Conservation (phyloP, 2,113 vertebrate genomes). For the Condylura cristata region DNA sequence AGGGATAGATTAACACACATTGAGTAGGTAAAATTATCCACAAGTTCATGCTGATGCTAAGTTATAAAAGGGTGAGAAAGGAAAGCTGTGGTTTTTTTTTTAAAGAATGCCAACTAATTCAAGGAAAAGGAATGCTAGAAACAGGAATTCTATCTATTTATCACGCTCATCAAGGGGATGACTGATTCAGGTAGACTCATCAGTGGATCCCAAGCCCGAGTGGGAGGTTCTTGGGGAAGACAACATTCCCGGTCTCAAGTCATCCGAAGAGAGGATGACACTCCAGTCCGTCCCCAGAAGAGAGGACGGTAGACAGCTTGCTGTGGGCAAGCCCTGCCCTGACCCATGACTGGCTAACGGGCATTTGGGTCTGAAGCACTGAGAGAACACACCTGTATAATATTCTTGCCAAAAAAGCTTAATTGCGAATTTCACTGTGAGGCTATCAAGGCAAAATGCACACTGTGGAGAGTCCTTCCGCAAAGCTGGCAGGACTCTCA, state of each 20-base stretch:
- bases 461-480: not conserved
- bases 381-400: not conserved
- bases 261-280: not conserved
- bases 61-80: not conserved
- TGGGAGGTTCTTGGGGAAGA: not conserved
- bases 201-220: not conserved
- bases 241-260: not conserved
- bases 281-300: rapidly evolving
- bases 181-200: not conserved
- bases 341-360: not conserved
- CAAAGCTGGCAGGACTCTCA: not conserved
- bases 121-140: not conserved
- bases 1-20: not conserved
- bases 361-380: not conserved
- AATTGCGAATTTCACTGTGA: not conserved
- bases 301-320: not conserved
- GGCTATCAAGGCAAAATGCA: not conserved
- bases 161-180: not conserved
- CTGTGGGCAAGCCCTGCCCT: not conserved
- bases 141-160: not conserved
- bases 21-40: not conserved
- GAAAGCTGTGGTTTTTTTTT: not conserved
- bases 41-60: not conserved
- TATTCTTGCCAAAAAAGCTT: not conserved
- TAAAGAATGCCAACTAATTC: not conserved